phyloP scores from a whole-genome alignment of 1,140 invertebrate species.

The Drosophila yakuba region DNA sequence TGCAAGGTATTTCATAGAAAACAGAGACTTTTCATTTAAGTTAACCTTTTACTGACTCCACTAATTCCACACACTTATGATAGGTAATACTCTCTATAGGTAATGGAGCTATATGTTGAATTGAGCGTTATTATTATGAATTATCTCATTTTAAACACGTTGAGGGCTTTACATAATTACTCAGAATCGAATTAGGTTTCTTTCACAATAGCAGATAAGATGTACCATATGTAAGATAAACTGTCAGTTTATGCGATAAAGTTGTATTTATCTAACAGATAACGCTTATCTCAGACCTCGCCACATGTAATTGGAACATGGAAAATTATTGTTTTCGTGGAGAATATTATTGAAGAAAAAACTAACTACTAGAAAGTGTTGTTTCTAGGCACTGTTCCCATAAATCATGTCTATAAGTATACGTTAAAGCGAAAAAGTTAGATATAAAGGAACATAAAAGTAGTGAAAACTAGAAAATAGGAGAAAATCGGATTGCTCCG shows the following conservation, averaged over 20 bases:
- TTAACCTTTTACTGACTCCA: no score
- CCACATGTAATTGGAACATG: neutral
- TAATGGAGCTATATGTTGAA: no score
- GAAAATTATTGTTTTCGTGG: neutral
- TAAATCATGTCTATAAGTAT: neutral
- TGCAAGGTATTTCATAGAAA: constrained; percentile 56
- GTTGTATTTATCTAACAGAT: neutral
- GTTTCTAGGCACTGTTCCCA: neutral
- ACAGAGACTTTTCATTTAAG: neutral
- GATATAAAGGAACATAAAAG: neutral
- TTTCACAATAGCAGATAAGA: neutral
- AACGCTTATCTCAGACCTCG: constrained; percentile 1
- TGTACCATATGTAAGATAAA: neutral
- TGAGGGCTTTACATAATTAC: neutral
- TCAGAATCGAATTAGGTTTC: neutral
- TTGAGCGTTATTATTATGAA: no score
- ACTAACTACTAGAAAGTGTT: neutral
- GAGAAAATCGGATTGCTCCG: neutral
- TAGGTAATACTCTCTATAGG: no score
- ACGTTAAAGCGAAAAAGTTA: neutral
- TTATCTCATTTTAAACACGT: neutral
- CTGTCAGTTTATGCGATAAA: neutral
- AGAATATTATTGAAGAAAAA: neutral
- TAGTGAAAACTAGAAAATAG: neutral
- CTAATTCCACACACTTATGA: no score